Evolutionary conservation across 2,113 vertebrate species (phyloP), one percentile per base, ranked within the genome.

Genomic region (Leuciscus idus): DNA sequence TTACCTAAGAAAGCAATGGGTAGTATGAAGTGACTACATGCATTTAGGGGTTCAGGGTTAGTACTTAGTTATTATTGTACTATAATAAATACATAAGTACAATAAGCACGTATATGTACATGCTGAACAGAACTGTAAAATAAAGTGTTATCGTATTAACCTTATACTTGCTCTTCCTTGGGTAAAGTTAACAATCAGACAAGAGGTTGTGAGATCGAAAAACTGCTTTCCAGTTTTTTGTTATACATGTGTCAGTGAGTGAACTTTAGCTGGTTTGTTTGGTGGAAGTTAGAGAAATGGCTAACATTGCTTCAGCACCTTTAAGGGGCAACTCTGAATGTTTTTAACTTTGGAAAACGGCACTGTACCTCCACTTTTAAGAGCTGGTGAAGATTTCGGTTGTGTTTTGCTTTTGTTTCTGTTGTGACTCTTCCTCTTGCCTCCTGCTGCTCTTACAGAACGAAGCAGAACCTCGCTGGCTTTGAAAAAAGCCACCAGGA

Each of bases 401-500:
- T 96, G 96, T 90, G 94, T 94, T 21, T 91, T 93, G 79, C 97
- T 97, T 96, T 99, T 99, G 94, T 96, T 98, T 85, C 97, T 96
- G 90, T 95, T 97, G 92, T 97, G 96, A 86, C 96, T 98, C 94
- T 99, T 99, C 89, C 95, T 95, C 92, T 98, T 99, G 70, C 94
- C 96, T 78, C 95, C 96, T 81, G 96, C 94, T 68, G 98, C 98
- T 93, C 98, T 95, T 78, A 98, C 96, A 1, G 98, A 99, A 85
- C 98, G 97, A 82, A 99, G 95, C 86, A 99, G 95, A 26, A 99
- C 96, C 92, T 98, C 98, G 0, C 98, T 99, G 84, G 97, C 98
- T 94, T 99, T 99, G 92, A 99, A 99, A 94, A 99, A 99, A 1
- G 98, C 97, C 90, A 99, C 98, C 93, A 99, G 96, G 93, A 99